These are phyloP conservation scores for Lathronympha strigana DNA, from an alignment of 2,888 invertebrate genomes.

Conservation along the genomic window DNA sequence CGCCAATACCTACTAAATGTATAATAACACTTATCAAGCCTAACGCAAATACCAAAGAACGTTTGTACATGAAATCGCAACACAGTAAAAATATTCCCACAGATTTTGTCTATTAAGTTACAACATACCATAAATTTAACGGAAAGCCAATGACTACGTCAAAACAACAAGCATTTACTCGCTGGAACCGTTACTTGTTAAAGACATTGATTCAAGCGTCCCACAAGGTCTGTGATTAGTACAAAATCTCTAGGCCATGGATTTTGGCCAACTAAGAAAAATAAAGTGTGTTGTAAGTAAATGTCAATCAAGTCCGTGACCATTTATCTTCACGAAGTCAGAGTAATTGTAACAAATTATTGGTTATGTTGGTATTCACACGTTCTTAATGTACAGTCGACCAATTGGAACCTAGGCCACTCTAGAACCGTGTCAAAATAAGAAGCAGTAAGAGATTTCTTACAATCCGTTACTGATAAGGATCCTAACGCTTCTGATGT, in stretches of 20 bases:
- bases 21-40: too few species aligned
- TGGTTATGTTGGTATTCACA: conserved; percentile 23
- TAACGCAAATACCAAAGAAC: too few species aligned
- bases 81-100: neutral
- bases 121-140: neutral
- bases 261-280: conserved; percentile 36
- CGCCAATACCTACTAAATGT: too few species aligned
- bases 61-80: too few species aligned
- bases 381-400: conserved; percentile 1
- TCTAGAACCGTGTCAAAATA: too few species aligned
- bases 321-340: conserved; percentile 28
- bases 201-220: conserved; percentile 40
- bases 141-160: conserved; percentile 27
- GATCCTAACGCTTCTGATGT: too few species aligned
- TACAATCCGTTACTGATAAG: too few species aligned
- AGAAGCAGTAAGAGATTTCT: too few species aligned
- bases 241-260: conserved; percentile 36
- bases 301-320: conserved; percentile 36
- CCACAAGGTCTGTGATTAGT: conserved; percentile 40
- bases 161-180: conserved; percentile 22
- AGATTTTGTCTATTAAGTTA: neutral
- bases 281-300: conserved; percentile 29
- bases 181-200: conserved; percentile 37
- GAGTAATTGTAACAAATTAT: conserved; percentile 37
- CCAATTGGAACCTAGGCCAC: too few species aligned